phyloP scores from a whole-genome alignment of 2,113 vertebrate genomes.

The Leiothrix lutea region DNA sequence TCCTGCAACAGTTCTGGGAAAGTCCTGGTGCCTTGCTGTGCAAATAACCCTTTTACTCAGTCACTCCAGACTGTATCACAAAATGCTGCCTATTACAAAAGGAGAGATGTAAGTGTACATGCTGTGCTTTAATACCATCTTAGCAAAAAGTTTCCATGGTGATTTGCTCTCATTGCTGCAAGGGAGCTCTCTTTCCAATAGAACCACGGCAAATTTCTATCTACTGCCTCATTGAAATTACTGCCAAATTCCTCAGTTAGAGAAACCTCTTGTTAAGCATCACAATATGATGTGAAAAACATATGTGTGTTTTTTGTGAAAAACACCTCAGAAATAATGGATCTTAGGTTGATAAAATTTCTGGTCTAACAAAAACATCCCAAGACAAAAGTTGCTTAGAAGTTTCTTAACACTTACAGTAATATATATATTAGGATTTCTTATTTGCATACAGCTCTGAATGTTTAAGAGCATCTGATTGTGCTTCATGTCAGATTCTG shows the following conservation, averaged over 20 bases:
- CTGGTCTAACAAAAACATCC: neutral
- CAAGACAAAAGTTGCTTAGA: neutral
- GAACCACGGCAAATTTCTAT: neutral
- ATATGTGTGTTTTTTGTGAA: neutral
- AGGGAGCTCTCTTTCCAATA: neutral
- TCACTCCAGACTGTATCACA: neutral
- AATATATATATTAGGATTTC: neutral
- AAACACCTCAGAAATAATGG: neutral
- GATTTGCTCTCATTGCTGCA: neutral
- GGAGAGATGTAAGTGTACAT: neutral
- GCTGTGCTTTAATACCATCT: neutral
- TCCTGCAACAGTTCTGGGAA: neutral
- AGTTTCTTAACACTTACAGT: neutral
- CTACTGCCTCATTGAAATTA: neutral
- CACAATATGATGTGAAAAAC: neutral
- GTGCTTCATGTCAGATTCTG: neutral
- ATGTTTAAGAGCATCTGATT: neutral
- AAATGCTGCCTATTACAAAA: neutral
- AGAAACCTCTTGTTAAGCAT: neutral
- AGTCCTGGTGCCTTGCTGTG: neutral
- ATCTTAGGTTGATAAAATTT: neutral
- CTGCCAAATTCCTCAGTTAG: neutral
- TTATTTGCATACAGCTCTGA: neutral
- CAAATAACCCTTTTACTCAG: neutral
- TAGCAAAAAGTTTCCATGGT: slow-evolving; percentile 8